Base-by-base conservation (phyloP, 2,113 vertebrate genomes). In the Rostratula benghalensis region DNA sequence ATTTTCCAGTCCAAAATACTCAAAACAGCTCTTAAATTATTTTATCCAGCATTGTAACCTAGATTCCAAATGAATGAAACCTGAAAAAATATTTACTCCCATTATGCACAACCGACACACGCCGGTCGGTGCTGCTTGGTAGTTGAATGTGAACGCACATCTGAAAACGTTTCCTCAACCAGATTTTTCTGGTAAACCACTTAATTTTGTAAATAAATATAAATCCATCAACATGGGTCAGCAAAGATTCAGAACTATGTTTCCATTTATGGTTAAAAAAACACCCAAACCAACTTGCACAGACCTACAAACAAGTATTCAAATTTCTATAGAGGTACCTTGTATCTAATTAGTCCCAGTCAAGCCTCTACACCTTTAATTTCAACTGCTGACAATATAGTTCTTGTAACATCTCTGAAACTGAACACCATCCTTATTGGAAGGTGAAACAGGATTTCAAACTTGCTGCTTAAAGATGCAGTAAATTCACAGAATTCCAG, bases 41-140 rank as follows among this genome's bases (percentile, higher is more conserved):
- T 95, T 81, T 76, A 74, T 74, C 68, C 60, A 77, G 71, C 71
- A 28, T 88, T 91, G 50, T 88, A 94, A 77, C 82, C 45, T 83
- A 71, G 51, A 77, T 88, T 91, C 83, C 74, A 89, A 93, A 74
- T 45, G 50, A 91, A 95, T 77, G 75, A 93, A 95, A 74, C 85
- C 94, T 93, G 93, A 93, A 96, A 90, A 96, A 96, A 96, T 90
- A 95, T 95, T 95, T 89, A 76, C 63, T 91, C 59, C 54, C 37
- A 15, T 90, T 93, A 81, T 35, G 64, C 75, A 53, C 46, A 68
- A 83, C 76, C 0, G 2, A 59, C 50, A 37, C 54, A 35, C 4
- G 6, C 21, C 54, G 90, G 76, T 80, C 35, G 63, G 37, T 74
- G 79, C 59, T 0, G 0, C 50, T 83, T 74, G 54, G 19, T 9